Evolutionary conservation across 1,140 invertebrate species (phyloP), one percentile per base, ranked within the genome.

Genomic region (Centruroides vittatus): DNA sequence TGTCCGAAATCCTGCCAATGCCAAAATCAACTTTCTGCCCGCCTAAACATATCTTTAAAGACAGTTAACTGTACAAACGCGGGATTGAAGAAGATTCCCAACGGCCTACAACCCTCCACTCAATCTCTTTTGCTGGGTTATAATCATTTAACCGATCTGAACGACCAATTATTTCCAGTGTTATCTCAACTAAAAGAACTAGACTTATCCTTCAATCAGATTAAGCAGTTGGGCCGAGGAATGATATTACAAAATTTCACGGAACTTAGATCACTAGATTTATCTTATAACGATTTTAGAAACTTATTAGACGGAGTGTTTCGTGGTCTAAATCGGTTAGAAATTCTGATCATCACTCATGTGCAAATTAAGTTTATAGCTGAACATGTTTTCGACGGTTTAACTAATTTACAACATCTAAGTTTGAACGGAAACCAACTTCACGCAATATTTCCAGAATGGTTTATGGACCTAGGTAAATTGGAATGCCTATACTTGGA

Each of bases 221-320:
- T 72, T 49, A 70, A 68, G 11, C 65, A 67, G 12, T 61, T 72
- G 13, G 69, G 71, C 5, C 51, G 70, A 23, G 70, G 69, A 5
- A 59, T 62, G 3, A 67, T 89, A 70, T 91, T 93, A 74, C 81
- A 81, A n/a, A 85, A 86, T 72, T 74, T 89, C 56, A 79, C 80
- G 50, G 84, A 82, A 66, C 74, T 93, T 46, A 77, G 88, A 54
- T 81, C 89, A 61, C 70, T 94, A 34, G 83, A 88, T 73, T 72
- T 93, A 51, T 82, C 84, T 10, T 75, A 80, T 58, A 93, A 93
- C 74, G 80, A 83, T 65, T 73, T 94, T 60, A 80, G 81, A 67
- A 82, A 86, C 11, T 71, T 92, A 34, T 84, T 86, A 0, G 78
- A 84, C 52, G 88, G 91, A 62, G 81, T 88, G 1, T 90, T 92